These are phyloP conservation scores for Globodera rostochiensis DNA, from an alignment of 1,140 invertebrate genomes.

Conservation along the genomic window DNA sequence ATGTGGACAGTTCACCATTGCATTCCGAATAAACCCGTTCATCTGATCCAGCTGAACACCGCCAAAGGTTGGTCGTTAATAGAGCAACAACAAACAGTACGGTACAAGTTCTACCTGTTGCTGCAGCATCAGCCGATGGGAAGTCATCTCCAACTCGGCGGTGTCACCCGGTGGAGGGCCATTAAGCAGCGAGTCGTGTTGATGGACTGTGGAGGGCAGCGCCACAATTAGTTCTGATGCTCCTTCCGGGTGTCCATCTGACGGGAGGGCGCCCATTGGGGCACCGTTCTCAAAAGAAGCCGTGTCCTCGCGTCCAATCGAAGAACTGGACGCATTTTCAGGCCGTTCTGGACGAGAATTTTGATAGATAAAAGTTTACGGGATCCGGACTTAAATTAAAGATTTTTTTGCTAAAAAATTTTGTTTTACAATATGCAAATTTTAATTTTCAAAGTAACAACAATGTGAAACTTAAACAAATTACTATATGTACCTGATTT, in stretches of 20 bases:
- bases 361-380: too few species aligned
- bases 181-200: conserved; percentile 2
- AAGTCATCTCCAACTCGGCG: conserved; percentile 24
- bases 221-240: neutral
- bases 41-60: conserved; percentile 39
- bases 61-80: conserved; percentile 3
- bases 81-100: neutral
- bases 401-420: too few species aligned
- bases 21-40: conserved; percentile 50
- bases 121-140: conserved; percentile 12
- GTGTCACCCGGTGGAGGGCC: conserved; percentile 1
- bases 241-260: neutral
- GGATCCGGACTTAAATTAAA: too few species aligned
- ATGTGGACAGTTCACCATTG: conserved; percentile 41
- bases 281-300: conserved; percentile 29
- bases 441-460: too few species aligned
- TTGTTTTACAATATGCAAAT: too few species aligned
- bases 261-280: neutral
- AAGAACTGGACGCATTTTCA: conserved; percentile 31
- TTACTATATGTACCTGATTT: too few species aligned
- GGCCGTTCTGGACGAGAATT: conserved; percentile 9
- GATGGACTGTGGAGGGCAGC: neutral
- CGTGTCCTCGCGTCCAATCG: conserved; percentile 25
- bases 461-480: too few species aligned
- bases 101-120: conserved; percentile 21